Conservation (phyloP, 2,113 vertebrate genomes). For the Hippocampus guttulatus region DNA sequence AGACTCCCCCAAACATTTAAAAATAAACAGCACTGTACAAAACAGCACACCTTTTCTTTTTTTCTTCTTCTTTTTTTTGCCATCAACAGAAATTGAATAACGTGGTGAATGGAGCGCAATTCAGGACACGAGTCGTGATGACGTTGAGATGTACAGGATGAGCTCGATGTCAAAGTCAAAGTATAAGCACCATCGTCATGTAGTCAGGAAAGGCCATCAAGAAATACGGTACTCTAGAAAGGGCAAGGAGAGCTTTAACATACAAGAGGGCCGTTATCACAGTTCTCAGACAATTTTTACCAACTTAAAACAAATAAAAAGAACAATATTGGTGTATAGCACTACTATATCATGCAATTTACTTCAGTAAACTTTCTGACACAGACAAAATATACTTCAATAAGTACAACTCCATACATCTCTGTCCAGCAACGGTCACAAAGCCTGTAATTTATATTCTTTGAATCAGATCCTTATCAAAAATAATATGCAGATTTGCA, state of each 20-base stretch:
- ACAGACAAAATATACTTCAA: conserved; percentile 81
- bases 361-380: conserved; percentile 79
- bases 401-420: conserved; percentile 77
- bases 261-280: conserved; percentile 76
- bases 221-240: conserved; percentile 63
- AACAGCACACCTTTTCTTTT: conserved; percentile 68
- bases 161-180: conserved; percentile 74
- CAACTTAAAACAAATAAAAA: conserved; percentile 70
- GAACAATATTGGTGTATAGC: conserved; percentile 70
- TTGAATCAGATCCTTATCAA: conserved; percentile 81
- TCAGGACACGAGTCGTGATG: conserved; percentile 54
- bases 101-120: background rate
- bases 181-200: conserved; percentile 76
- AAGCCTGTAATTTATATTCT: conserved; percentile 76
- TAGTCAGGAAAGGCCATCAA: conserved; percentile 71
- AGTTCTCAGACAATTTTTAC: conserved; percentile 76
- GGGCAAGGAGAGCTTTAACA: conserved; percentile 63
- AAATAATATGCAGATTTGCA: conserved; percentile 81
- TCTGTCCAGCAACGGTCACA: conserved; percentile 79
- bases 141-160: conserved; percentile 67
- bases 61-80: conserved; percentile 66
- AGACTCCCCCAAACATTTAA: conserved; percentile 70
- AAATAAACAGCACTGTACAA: conserved; percentile 74
- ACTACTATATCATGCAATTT: conserved; percentile 80
- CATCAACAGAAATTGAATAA: conserved; percentile 77